Evolutionary conservation across 2,113 vertebrate species (phyloP), one percentile per base, ranked within the genome.

Genomic region (Salvelinus sp.): DNA sequence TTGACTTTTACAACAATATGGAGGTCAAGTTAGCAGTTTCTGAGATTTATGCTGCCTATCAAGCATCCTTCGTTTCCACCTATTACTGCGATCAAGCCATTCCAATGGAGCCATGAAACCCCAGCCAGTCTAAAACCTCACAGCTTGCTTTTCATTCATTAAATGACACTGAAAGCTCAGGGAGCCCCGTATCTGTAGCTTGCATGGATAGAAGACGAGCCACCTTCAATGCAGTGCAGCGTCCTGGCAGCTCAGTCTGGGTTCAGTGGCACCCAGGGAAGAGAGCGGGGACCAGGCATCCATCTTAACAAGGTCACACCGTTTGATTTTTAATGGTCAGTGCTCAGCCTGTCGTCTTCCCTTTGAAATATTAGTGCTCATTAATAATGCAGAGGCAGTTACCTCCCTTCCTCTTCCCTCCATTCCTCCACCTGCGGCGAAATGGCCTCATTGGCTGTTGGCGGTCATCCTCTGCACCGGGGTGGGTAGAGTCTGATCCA

Each of bases 291-390:
- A 44, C 74, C 81, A 84, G 82, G 82, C 89, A 90, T 94, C 88
- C 87, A 79, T 93, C 94, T 95, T 95, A 95, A 95, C 95, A 96
- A 95, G 95, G 94, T 96, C 95, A 94, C 92, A 94, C 93, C 92
- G 91, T 94, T 93, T 91, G 90, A 89, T 91, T 92, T 97, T 95
- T 95, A 94, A 94, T 92, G 93, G 93, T 94, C 94, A 92, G 87
- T 85, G 91, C 94, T 92, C 90, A 87, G 92, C 84, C 82, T 79
- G 87, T 87, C 93, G 90, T 92, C 91, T 93, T 92, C 91, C 91
- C 91, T 95, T 95, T 95, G 95, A 95, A 96, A 96, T 96, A 95
- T 96, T 95, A 95, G 94, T 89, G 89, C 93, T 95, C 93, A 92
- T 96, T 96, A 96, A 96, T 94, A 92, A 94, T 94, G 92, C 93